A percentile compares a stretch with the other conserved stretches of the same genome.
phyloP scores from a whole-genome alignment of 2,888 invertebrate species.

The Habrosyne pyritoides region DNA sequence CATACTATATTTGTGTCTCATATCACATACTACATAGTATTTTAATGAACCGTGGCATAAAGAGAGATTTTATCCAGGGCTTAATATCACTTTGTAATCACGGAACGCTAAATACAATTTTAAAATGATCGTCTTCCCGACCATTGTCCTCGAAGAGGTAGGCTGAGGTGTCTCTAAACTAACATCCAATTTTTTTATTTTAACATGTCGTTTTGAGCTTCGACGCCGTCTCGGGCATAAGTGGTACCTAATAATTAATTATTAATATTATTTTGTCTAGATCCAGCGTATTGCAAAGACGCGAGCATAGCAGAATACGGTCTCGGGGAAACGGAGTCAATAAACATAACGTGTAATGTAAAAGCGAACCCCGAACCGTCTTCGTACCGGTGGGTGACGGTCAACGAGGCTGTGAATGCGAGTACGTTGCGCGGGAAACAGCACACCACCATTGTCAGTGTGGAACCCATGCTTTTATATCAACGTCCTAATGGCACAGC shows the following conservation, averaged over 20 bases:
- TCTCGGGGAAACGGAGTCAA: slow-evolving; percentile 57
- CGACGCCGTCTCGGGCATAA: no score
- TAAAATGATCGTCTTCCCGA: no score
- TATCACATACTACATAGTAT: no score
- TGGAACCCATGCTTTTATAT: slow-evolving; percentile 51
- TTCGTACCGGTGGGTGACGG: slow-evolving; percentile 64
- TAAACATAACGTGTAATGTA: slow-evolving; percentile 69
- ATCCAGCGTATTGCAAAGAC: slow-evolving; percentile 67
- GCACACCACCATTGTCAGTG: slow-evolving; percentile 48
- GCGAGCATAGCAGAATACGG: slow-evolving; percentile 60
- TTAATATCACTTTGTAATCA: no score
- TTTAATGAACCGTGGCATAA: no score
- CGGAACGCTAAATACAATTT: no score
- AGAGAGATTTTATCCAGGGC: no score
- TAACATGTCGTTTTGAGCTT: no score
- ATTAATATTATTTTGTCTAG: slow-evolving; percentile 34
- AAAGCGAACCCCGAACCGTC: slow-evolving; percentile 59
- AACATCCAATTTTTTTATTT: no score
- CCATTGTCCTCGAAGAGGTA: no score
- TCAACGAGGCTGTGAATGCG: slow-evolving; percentile 52
- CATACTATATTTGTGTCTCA: no score
- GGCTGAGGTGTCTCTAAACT: no score
- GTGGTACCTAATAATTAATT: neutral
- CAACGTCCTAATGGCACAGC: slow-evolving; percentile 61
- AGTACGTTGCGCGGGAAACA: slow-evolving; percentile 44